These are phyloP conservation scores for Archips xylosteana DNA, from an alignment of 2,888 invertebrate species.

Conservation along the genomic window DNA sequence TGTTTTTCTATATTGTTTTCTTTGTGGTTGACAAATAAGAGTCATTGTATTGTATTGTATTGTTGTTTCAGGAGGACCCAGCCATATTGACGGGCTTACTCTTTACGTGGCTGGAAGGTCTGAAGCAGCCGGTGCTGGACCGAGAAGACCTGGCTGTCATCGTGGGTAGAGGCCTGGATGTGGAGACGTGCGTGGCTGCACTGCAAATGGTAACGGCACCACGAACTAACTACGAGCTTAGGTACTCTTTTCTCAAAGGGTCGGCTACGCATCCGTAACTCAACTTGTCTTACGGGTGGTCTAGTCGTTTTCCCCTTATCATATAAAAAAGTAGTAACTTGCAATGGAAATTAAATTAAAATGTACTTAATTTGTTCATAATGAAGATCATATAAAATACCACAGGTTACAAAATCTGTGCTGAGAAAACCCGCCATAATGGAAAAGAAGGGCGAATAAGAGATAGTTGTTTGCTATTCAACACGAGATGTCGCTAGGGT, in stretches of 20 bases:
- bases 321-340: too few species aligned
- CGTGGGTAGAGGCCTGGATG: slow-evolving; percentile 86
- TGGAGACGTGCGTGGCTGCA: slow-evolving; percentile 86
- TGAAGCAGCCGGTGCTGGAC: slow-evolving; percentile 88
- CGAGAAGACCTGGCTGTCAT: slow-evolving; percentile 88
- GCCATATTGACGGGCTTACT: slow-evolving; percentile 87
- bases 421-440: neutral
- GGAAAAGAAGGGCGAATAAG: neutral
- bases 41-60: neutral
- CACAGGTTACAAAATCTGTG: too few species aligned
- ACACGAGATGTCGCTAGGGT: neutral
- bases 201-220: slow-evolving; percentile 75
- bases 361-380: neutral
- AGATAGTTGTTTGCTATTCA: neutral
- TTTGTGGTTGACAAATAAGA: too few species aligned
- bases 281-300: too few species aligned
- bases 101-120: slow-evolving; percentile 91
- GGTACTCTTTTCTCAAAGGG: too few species aligned
- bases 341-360: neutral
- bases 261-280: too few species aligned
- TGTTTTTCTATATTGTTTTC: too few species aligned
- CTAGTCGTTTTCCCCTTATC: too few species aligned
- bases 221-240: neutral
- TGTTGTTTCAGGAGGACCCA: slow-evolving; percentile 74
- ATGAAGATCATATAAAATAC: too few species aligned